Evolutionary conservation across 2,113 vertebrate species (phyloP).

Genomic region (Petrocephalus microphthalmus): DNA sequence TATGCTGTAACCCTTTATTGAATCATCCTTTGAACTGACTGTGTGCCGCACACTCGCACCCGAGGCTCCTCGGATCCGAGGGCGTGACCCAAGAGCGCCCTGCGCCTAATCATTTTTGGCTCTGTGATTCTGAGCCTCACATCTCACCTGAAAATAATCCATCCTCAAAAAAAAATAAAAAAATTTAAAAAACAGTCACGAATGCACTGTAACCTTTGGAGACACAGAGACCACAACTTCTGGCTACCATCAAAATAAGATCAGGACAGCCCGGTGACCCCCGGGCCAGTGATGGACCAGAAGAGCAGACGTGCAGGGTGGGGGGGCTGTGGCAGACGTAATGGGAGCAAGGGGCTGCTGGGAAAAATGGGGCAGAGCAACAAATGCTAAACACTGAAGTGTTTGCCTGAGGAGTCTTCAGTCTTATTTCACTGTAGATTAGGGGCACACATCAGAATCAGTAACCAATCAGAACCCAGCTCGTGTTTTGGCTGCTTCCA

Average conservation of each 20-base stretch:
- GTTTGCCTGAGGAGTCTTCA: not conserved
- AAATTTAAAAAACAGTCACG: not conserved
- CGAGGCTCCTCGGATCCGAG: not conserved
- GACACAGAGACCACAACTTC: not conserved
- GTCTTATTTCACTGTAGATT: not conserved
- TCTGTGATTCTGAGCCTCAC: not conserved
- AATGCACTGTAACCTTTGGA: not conserved
- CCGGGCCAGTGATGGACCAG: not conserved
- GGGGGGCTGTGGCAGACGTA: not conserved
- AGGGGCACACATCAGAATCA: not conserved
- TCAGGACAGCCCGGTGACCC: not conserved
- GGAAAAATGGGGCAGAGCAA: not conserved
- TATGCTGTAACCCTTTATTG: not conserved
- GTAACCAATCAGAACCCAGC: not conserved
- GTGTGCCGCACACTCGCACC: not conserved
- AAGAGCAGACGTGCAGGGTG: not conserved
- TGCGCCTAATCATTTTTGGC: not conserved
- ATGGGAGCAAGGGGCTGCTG: not conserved
- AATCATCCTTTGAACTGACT: not conserved
- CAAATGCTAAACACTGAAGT: not conserved
- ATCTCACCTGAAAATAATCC: not conserved
- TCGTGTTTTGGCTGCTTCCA: not conserved
- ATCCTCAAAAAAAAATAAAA: not conserved
- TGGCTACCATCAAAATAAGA: not conserved
- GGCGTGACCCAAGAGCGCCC: not conserved